Evolutionary conservation across 2,113 vertebrate genomes (phyloP).

Genomic region (Colius striatus): DNA sequence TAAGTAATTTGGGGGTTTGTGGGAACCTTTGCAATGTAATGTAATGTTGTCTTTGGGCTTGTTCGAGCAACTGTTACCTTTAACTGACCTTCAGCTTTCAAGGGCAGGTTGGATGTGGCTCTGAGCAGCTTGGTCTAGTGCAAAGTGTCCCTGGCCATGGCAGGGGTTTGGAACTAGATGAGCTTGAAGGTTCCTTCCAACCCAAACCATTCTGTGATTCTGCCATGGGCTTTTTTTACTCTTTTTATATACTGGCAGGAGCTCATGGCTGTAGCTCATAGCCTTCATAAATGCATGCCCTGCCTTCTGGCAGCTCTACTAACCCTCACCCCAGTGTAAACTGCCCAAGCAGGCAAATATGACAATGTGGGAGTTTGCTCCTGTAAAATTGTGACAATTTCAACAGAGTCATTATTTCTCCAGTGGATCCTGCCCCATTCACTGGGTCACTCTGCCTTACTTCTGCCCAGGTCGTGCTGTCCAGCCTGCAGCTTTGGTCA

Average conservation of each 20-base stretch:
- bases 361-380: fast-evolving
- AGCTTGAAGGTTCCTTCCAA: background rate
- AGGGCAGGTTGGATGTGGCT: background rate
- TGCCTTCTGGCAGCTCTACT: background rate
- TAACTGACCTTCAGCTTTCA: background rate
- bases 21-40: background rate
- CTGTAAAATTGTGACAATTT: background rate
- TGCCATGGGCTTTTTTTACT: background rate
- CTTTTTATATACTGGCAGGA: background rate
- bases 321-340: background rate
- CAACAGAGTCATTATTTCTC: background rate
- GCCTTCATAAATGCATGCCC: background rate
- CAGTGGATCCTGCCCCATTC: background rate
- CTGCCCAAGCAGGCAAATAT: background rate
- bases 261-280: background rate
- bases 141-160: background rate
- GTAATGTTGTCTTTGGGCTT: background rate
- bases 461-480: background rate
- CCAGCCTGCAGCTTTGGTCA: background rate
- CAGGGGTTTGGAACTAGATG: background rate
- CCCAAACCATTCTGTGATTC: background rate
- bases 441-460: background rate
- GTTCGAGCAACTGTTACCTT: background rate
- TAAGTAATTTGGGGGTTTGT: constrained; percentile 3
- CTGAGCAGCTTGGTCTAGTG: background rate